These are phyloP conservation scores for Ochropleura plecta DNA, from an alignment of 2,888 invertebrate genomes.

Conservation along the genomic window DNA sequence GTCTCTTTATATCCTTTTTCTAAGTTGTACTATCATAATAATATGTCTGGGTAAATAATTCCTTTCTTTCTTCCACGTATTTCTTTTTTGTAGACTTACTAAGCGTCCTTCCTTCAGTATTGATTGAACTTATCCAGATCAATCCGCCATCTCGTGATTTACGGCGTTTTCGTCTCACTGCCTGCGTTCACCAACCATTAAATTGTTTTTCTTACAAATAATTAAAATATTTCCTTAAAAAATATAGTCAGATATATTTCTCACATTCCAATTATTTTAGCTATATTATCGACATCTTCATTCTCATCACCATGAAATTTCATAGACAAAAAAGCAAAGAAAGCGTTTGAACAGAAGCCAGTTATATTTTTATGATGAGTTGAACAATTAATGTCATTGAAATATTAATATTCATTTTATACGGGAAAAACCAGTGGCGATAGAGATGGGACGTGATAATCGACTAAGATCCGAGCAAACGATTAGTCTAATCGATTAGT, in stretches of 20 bases:
- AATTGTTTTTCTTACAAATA: background rate
- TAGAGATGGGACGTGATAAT: conserved; percentile 61
- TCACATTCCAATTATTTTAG: background rate
- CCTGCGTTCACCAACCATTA: background rate
- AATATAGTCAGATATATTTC: conserved; percentile 28
- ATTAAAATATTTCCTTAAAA: conserved; percentile 5
- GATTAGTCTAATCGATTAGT: conserved; percentile 57
- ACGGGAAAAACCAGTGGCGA: conserved; percentile 50
- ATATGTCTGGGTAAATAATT: background rate
- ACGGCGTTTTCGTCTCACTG: background rate
- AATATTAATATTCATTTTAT: conserved; percentile 59
- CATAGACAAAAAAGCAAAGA: conserved; percentile 52
- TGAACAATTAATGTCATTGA: conserved; percentile 64
- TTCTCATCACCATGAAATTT: conserved; percentile 25
- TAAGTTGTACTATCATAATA: background rate
- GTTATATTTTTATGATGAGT: conserved; percentile 73
- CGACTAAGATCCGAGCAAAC: conserved; percentile 35
- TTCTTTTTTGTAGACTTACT: background rate
- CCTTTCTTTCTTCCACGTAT: background rate
- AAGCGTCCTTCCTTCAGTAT: background rate
- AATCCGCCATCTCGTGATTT: background rate
- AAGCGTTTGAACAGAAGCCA: conserved; percentile 67
- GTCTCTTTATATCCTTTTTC: background rate
- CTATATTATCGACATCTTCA: background rate
- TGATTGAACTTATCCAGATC: background rate